Conservation (phyloP, 2,113 vertebrate genomes). For the Callospermophilus lateralis region DNA sequence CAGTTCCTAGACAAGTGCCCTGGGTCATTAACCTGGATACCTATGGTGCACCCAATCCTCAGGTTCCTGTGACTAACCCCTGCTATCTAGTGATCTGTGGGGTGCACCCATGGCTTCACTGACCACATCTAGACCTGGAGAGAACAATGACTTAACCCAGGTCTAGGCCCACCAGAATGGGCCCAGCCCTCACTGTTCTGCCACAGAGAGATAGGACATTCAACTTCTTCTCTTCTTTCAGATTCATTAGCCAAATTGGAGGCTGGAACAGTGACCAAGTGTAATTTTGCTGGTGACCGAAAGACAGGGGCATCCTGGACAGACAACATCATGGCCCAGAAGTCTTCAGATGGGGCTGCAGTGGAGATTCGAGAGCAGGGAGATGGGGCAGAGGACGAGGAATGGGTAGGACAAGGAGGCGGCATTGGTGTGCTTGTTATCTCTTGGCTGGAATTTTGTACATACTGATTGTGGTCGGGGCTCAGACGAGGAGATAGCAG, state of each 20-base stretch:
- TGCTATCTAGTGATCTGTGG: background rate
- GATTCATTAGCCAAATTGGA: slow-evolving; percentile 93
- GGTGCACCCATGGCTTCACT: background rate
- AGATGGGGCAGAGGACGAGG: slow-evolving; percentile 91
- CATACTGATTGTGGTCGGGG: background rate
- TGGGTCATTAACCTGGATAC: background rate
- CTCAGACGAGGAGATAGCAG: background rate
- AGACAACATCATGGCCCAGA: slow-evolving; percentile 93
- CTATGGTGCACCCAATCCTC: background rate
- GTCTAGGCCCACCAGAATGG: background rate
- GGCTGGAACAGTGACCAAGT: slow-evolving; percentile 91
- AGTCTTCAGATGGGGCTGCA: slow-evolving; percentile 66
- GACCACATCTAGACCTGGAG: background rate
- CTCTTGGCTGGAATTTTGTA: background rate
- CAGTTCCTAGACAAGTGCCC: background rate
- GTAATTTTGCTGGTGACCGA: slow-evolving; percentile 93
- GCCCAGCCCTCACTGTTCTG: background rate
- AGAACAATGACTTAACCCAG: background rate
- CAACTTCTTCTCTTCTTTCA: slow-evolving; percentile 71
- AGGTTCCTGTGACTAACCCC: background rate
- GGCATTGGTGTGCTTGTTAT: rapidly evolving
- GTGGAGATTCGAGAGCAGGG: slow-evolving; percentile 80
- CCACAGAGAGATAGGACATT: background rate
- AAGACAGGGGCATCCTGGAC: slow-evolving; percentile 93
- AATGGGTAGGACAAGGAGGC: slow-evolving; percentile 90